Percentiles rank a stretch among this genome's conserved stretches.
Conservation (phyloP, 2,888 invertebrate species). For the Actias luna region DNA sequence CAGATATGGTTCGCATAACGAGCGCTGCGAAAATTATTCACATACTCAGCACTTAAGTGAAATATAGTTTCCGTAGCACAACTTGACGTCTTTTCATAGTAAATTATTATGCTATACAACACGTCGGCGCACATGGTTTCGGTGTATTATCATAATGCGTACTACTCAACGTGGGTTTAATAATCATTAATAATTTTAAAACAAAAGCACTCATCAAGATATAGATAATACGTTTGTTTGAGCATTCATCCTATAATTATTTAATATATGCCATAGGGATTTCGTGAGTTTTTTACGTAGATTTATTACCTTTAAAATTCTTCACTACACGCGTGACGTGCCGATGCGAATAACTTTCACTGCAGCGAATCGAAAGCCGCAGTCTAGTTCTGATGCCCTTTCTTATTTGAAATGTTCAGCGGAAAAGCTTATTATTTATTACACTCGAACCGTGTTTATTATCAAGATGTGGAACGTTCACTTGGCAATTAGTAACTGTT, state of each 20-base stretch:
- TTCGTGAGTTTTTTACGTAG: background rate
- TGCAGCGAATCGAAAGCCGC: constrained; percentile 2
- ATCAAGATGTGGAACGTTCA: background rate
- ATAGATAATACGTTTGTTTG: background rate
- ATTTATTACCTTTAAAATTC: background rate
- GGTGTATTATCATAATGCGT: background rate
- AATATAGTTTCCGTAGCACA: background rate
- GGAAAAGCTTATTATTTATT: background rate
- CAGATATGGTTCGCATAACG: background rate
- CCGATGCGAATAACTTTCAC: background rate
- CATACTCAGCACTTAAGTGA: background rate
- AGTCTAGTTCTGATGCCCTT: constrained; percentile 7
- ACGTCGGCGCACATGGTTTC: background rate
- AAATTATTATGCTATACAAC: background rate
- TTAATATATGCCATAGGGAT: background rate
- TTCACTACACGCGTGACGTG: background rate
- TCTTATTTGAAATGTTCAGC: background rate
- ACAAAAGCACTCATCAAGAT: background rate
- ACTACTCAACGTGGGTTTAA: background rate
- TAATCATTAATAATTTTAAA: background rate
- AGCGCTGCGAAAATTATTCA: background rate
- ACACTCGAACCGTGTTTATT: background rate
- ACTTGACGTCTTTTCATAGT: background rate
- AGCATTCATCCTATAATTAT: background rate
- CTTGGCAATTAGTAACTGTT: background rate